Conservation (phyloP, 2,888 invertebrate genomes). For the Cetonia aurata region DNA sequence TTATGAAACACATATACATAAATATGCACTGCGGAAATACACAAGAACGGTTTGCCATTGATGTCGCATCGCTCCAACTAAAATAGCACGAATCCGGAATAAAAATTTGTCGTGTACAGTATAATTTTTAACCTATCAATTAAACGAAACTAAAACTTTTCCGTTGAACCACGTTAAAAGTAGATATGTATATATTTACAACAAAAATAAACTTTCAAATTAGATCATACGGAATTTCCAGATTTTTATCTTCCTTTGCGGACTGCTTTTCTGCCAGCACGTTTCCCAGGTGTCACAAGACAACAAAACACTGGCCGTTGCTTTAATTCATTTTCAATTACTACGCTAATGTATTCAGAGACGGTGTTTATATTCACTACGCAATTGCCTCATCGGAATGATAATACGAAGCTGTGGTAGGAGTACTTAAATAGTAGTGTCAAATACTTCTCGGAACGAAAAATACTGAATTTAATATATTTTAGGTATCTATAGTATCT, state of each 20-base stretch:
- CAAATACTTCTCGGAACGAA: neutral
- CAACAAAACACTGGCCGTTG: neutral
- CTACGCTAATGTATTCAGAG: conserved; percentile 29
- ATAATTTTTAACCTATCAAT: too few species aligned
- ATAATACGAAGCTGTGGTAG: neutral
- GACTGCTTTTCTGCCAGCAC: neutral
- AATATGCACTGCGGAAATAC: too few species aligned
- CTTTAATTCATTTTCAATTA: conserved; percentile 32
- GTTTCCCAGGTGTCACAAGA: conserved; percentile 12
- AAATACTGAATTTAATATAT: too few species aligned
- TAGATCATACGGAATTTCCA: conserved; percentile 43
- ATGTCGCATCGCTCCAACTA: too few species aligned
- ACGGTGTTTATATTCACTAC: conserved; percentile 19
- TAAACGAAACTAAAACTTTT: too few species aligned
- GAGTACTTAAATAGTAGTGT: neutral
- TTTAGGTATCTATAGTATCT: too few species aligned
- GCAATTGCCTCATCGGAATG: conserved; percentile 25
- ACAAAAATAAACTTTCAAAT: conserved; percentile 40
- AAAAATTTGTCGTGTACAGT: too few species aligned
- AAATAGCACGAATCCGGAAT: too few species aligned
- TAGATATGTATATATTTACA: neutral
- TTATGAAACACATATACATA: too few species aligned
- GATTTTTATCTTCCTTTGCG: conserved; percentile 42
- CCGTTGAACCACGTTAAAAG: too few species aligned
- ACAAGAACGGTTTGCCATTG: too few species aligned